Evolutionary conservation across 2,113 vertebrate genomes (phyloP).

Genomic region (Lutjanus erythropterus): DNA sequence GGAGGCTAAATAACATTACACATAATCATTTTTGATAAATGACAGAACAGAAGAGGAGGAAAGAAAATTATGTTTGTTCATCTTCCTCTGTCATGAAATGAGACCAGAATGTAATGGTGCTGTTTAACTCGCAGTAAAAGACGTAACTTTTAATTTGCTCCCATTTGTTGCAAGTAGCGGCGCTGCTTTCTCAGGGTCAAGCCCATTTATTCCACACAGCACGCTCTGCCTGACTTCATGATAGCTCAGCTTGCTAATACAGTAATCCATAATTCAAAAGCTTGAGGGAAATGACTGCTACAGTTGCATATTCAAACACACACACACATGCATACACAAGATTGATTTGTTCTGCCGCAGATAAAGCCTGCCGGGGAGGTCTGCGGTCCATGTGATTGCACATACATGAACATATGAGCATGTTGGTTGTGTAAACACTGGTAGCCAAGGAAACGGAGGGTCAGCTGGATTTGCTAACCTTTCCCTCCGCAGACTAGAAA

Average conservation of each 20-base stretch:
- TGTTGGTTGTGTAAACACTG: constrained; percentile 69
- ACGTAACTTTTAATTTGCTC: constrained; percentile 16
- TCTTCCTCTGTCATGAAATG: constrained; percentile 3
- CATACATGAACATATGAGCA: constrained; percentile 69
- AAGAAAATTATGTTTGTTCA: constrained; percentile 7
- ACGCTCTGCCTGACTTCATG: constrained; percentile 29
- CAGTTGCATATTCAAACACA: constrained; percentile 57
- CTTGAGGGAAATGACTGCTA: constrained; percentile 44
- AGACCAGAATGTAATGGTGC: constrained; percentile 24
- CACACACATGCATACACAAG: constrained; percentile 26
- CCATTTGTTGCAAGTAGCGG: constrained; percentile 10
- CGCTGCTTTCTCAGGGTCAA: constrained; percentile 10
- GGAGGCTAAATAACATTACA: constrained; percentile 7
- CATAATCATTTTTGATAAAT: constrained; percentile 28
- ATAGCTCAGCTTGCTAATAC: constrained; percentile 50
- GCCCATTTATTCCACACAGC: constrained; percentile 47
- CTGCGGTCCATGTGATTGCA: constrained; percentile 62
- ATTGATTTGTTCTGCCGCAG: constrained; percentile 57
- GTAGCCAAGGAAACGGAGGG: constrained; percentile 62
- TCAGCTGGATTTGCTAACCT: constrained; percentile 70
- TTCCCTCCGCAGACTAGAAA: constrained; percentile 40
- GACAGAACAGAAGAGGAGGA: background rate
- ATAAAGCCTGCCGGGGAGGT: constrained; percentile 52
- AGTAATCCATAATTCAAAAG: constrained; percentile 73
- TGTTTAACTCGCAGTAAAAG: background rate